phyloP scores from a whole-genome alignment of 1,140 invertebrate species.

The Apis cerana region DNA sequence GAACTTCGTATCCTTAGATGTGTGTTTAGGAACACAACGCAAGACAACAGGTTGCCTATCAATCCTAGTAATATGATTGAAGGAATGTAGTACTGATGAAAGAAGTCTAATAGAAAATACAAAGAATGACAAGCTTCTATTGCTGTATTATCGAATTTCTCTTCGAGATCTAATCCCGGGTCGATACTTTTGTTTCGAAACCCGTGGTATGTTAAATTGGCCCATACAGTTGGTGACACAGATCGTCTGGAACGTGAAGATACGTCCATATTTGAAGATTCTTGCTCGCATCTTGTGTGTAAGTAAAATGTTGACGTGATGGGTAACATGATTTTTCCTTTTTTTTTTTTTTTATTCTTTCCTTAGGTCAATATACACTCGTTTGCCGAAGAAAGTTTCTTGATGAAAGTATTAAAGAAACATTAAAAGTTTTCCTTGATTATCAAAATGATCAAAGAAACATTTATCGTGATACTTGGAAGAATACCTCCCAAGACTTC shows the following conservation, averaged over 20 bases:
- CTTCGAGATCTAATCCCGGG: conserved; percentile 4
- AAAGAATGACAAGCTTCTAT: conserved; percentile 68
- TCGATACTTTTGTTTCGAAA: conserved; percentile 38
- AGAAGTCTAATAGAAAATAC: conserved; percentile 78
- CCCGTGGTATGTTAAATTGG: conserved; percentile 34
- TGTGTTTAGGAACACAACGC: conserved; percentile 83
- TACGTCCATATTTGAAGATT: not conserved
- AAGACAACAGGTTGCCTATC: conserved; percentile 82
- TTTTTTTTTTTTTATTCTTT: not conserved
- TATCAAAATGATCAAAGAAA: too few relatives aligned
- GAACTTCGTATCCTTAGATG: conserved; percentile 83
- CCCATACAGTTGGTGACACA: not conserved
- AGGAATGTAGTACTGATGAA: conserved; percentile 82
- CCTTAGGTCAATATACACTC: not conserved
- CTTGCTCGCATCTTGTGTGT: not conserved
- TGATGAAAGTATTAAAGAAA: too few relatives aligned
- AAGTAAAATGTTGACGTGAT: not conserved
- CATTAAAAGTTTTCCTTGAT: too few relatives aligned
- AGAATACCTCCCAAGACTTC: too few relatives aligned
- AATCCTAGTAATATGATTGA: conserved; percentile 82
- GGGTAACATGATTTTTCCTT: conserved; percentile 12
- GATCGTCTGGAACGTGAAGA: conserved; percentile 41
- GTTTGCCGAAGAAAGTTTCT: not conserved
- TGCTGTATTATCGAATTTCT: conserved; percentile 46
- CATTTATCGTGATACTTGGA: too few relatives aligned